These are phyloP conservation scores for Noctua janthe DNA, from an alignment of 2,888 invertebrate genomes.

Conservation along the genomic window DNA sequence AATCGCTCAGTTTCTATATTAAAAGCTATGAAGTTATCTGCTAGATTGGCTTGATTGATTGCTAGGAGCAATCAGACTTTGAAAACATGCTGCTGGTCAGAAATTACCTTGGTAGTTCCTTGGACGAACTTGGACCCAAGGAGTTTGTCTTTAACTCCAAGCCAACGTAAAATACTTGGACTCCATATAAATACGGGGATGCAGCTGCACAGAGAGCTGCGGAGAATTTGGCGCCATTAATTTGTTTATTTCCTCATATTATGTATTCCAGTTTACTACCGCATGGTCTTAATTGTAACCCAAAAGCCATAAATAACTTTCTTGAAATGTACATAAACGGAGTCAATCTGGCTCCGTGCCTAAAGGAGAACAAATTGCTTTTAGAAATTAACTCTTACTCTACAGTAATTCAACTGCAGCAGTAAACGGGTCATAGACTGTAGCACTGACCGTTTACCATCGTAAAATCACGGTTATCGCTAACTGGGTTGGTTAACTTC, in stretches of 20 bases:
- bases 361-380: slow-evolving; percentile 54
- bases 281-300: not conserved
- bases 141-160: too few species aligned
- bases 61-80: too few species aligned
- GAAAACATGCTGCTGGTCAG: too few species aligned
- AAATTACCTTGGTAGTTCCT: too few species aligned
- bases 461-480: slow-evolving; percentile 60
- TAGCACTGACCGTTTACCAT: slow-evolving; percentile 58
- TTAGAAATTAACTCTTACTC: slow-evolving; percentile 54
- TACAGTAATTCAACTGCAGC: slow-evolving; percentile 44
- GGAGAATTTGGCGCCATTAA: not conserved
- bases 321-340: slow-evolving; percentile 9
- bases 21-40: too few species aligned
- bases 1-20: not conserved
- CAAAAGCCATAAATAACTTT: slow-evolving; percentile 32
- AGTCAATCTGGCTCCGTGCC: slow-evolving; percentile 37
- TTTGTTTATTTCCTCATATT: not conserved
- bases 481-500: slow-evolving; percentile 54
- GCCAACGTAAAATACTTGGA: too few species aligned
- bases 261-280: not conserved
- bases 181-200: too few species aligned
- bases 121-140: too few species aligned
- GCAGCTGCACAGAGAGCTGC: too few species aligned
- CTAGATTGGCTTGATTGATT: too few species aligned
- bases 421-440: slow-evolving; percentile 57